Evolutionary conservation across 1,140 invertebrate genomes (phyloP), one percentile per base, ranked within the genome.

Genomic region (Ostrea denselamellosa): DNA sequence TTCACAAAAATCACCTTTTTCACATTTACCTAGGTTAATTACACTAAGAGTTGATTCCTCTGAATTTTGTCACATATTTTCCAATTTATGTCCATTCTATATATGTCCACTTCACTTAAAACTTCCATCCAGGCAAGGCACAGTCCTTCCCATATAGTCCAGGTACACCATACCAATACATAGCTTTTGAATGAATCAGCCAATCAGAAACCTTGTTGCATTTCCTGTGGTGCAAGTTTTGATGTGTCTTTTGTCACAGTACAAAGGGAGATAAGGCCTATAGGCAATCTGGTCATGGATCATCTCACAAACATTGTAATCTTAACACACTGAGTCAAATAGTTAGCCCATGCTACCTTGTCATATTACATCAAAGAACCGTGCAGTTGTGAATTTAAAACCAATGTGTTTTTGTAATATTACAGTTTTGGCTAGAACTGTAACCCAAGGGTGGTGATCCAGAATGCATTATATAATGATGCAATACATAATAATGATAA

Each of bases 171-270:
- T 28, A 22, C 68, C 25, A 77, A 28, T 28, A 77, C 68, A 77
- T 77, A 28, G 68, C 68, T 28, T 77, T 77, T 77, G 28, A 77
- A 77, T 77, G 68, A 77, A 77, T 77, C 68, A 77, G 68, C 68
- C 68, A 77, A 77, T 77, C 68, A 77, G 68, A 77, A 25, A 28
- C 9, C 25, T 77, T 34, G 68, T 77, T 77, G 68, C 68, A 77
- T 77, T 77, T 77, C 68, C 68, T 77, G 28, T 28, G 22, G 68
- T 77, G 68, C 68, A 77, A 77, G 68, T 77, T 25, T 77, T 77
- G 68, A 77, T 77, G 68, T 77, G 68, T 77, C 68, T 77, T 77
- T 77, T 77, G 68, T 77, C 68, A 77, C 68, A 77, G 68, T 77
- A 77, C 68, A 77, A 77, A 77, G 68, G 68, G 68, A 77, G 68